Percentiles rank a stretch among this genome's conserved stretches.
These are phyloP conservation scores for Ptychoptera albimana DNA, from an alignment of 2,888 invertebrate genomes.

Conservation along the genomic window DNA sequence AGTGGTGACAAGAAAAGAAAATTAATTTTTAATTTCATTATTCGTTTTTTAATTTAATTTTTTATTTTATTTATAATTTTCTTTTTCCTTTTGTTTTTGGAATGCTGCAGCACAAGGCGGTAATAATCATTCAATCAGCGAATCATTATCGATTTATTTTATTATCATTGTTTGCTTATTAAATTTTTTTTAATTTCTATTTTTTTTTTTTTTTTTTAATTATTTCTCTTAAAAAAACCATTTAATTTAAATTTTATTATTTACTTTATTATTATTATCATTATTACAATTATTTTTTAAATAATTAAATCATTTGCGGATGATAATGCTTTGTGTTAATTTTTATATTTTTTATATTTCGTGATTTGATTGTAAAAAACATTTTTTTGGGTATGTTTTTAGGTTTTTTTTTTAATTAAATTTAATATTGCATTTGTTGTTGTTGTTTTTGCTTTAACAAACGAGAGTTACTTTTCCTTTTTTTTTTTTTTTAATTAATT, in stretches of 20 bases:
- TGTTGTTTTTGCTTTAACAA: conserved; percentile 6
- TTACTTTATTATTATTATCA: too few species aligned
- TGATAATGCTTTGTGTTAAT: conserved; percentile 12
- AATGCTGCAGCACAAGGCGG: conserved; percentile 32
- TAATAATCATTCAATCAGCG: conserved; percentile 18
- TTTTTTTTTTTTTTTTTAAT: not conserved
- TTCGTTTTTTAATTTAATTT: not conserved
- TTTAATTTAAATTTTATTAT: too few species aligned
- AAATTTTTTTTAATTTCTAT: conserved; percentile 1
- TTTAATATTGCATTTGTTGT: conserved; percentile 6
- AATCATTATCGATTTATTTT: conserved; percentile 4
- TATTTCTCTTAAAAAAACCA: too few species aligned
- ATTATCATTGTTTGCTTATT: not conserved
- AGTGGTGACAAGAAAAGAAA: too few species aligned
- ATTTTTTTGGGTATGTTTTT: conserved; percentile 8
- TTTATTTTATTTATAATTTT: not conserved
- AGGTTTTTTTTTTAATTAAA: conserved; percentile 4
- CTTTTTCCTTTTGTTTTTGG: conserved; percentile 11
- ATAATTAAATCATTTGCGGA: conserved; percentile 12
- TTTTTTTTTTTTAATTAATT: conserved; percentile 10
- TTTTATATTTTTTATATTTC: conserved; percentile 10
- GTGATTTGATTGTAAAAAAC: conserved; percentile 11
- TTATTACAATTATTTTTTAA: too few species aligned
- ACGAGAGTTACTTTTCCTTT: too few species aligned
- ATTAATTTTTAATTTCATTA: too few species aligned